These are phyloP conservation scores for Patella pellucida DNA, from an alignment of 2,888 invertebrate species.

Conservation along the genomic window DNA sequence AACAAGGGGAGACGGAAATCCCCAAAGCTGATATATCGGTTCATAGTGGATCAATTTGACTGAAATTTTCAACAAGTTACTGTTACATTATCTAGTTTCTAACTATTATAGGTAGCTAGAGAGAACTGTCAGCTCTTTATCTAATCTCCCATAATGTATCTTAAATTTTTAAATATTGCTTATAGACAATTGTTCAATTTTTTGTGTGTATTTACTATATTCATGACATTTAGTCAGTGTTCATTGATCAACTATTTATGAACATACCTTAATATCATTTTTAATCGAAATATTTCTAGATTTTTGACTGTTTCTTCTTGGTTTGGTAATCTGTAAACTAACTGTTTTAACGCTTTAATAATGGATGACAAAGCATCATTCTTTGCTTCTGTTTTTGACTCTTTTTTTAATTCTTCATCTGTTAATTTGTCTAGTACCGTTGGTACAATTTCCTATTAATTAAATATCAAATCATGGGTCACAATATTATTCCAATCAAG, in stretches of 20 bases:
- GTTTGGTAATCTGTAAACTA: conserved; percentile 83
- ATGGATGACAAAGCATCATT: conserved; percentile 96
- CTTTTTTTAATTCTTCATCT: conserved; percentile 94
- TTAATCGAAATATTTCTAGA: conserved; percentile 93
- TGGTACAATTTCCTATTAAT: conserved; percentile 87
- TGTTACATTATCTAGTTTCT: too few species aligned
- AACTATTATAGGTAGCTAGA: too few species aligned
- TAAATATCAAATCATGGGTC: background rate
- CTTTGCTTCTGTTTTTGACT: conserved; percentile 92
- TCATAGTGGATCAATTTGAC: too few species aligned
- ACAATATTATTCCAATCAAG: background rate
- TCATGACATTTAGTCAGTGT: too few species aligned
- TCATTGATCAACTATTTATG: background rate
- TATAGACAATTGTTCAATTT: too few species aligned
- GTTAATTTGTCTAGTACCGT: conserved; percentile 91
- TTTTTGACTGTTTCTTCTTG: conserved; percentile 83
- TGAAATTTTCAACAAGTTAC: too few species aligned
- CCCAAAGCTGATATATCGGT: too few species aligned
- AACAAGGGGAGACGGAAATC: too few species aligned
- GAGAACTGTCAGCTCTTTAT: too few species aligned
- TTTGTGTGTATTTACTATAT: too few species aligned
- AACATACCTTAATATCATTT: conserved; percentile 85
- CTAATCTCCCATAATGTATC: too few species aligned
- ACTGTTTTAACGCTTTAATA: conserved; percentile 90
- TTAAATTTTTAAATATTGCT: too few species aligned